A percentile compares a stretch with the other conserved stretches of the same genome.
These are phyloP conservation scores for Chrysocyon brachyurus DNA, from an alignment of 2,797 vertebrate genomes.

Conservation along the genomic window DNA sequence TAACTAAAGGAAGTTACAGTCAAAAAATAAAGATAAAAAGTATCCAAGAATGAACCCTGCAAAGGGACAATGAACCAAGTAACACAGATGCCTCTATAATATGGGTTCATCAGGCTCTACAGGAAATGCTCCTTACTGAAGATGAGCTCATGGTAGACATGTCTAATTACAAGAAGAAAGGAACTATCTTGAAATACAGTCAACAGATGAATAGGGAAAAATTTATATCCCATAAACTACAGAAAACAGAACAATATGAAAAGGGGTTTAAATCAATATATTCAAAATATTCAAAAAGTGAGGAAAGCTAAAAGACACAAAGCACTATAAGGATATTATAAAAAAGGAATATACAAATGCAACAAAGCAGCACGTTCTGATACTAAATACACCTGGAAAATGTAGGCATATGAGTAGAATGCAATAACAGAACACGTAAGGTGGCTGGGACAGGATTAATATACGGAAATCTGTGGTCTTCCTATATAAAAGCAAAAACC, in stretches of 20 bases:
- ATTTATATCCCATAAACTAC: not conserved
- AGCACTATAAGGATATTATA: not conserved
- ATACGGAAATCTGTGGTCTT: not conserved
- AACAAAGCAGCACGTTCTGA: not conserved
- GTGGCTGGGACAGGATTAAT: not conserved
- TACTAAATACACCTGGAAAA: not conserved
- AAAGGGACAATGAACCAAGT: slow-evolving; percentile 69
- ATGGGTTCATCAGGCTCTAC: not conserved
- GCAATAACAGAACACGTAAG: not conserved
- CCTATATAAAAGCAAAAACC: not conserved
- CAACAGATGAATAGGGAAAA: not conserved
- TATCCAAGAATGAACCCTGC: slow-evolving; percentile 55
- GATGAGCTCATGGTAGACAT: slow-evolving; percentile 20
- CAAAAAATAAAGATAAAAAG: slow-evolving; percentile 73
- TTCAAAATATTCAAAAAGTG: slow-evolving; percentile 31
- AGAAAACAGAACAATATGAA: slow-evolving; percentile 8
- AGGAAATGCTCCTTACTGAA: not conserved
- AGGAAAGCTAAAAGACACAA: not conserved
- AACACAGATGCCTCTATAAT: not conserved
- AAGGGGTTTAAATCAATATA: not conserved
- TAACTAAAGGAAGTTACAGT: slow-evolving; percentile 65
- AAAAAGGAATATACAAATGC: not conserved
- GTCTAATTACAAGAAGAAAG: not conserved
- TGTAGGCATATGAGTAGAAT: not conserved
- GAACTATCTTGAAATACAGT: not conserved